Evolutionary conservation across 2,113 vertebrate genomes (phyloP).

Genomic region (Pristiophorus japonicus): DNA sequence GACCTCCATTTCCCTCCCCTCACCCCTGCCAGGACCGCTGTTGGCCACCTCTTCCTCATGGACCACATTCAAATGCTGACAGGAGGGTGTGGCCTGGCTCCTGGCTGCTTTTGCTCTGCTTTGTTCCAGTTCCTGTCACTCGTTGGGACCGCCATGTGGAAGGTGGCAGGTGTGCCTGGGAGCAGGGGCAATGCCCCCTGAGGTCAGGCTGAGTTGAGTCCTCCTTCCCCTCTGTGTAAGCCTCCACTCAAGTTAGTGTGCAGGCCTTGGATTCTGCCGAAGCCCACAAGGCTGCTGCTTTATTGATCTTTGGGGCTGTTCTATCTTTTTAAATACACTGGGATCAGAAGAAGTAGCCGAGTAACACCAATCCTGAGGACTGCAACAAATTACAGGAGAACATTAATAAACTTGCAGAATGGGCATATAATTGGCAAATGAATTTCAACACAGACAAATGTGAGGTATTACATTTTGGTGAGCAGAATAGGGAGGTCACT

Average conservation of each 20-base stretch:
- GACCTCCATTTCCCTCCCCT: neutral
- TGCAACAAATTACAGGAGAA: too few species aligned
- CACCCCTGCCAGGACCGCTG: neutral
- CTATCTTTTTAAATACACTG: neutral
- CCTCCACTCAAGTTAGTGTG: neutral
- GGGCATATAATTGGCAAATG: too few species aligned
- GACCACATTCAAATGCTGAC: neutral
- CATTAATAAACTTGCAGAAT: too few species aligned
- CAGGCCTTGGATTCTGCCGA: neutral
- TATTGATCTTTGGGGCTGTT: neutral
- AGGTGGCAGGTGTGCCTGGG: neutral
- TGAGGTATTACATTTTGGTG: too few species aligned
- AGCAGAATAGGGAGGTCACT: too few species aligned
- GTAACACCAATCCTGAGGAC: too few species aligned
- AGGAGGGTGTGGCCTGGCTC: neutral
- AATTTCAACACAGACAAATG: too few species aligned
- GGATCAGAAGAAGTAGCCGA: too few species aligned
- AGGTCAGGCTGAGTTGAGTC: neutral
- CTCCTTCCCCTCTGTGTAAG: neutral
- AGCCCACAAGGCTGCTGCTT: neutral
- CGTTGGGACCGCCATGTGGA: neutral
- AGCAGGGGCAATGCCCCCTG: neutral
- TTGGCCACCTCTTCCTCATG: neutral
- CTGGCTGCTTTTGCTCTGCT: neutral
- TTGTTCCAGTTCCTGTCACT: neutral